These are phyloP conservation scores for Thunnus maccoyii DNA, from an alignment of 2,113 vertebrate species.

Conservation along the genomic window DNA sequence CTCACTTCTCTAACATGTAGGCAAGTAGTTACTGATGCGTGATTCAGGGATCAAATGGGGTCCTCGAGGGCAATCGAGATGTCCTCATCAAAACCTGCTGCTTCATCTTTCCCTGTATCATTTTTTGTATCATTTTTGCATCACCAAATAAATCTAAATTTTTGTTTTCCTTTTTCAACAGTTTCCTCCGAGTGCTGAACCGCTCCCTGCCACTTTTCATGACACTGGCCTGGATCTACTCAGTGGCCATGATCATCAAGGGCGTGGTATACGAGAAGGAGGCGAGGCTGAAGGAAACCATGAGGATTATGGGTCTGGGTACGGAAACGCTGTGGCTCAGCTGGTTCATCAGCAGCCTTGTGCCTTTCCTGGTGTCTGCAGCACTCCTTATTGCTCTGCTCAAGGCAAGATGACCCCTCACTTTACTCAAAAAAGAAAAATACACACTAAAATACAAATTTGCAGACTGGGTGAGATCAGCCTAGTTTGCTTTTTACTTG, in stretches of 20 bases:
- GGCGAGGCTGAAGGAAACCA: slow-evolving; percentile 90
- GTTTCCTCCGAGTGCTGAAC: slow-evolving; percentile 91
- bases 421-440: neutral
- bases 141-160: neutral
- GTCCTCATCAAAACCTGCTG: too few species aligned
- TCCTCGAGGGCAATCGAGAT: too few species aligned
- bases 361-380: slow-evolving; percentile 90
- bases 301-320: slow-evolving; percentile 93
- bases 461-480: neutral
- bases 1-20: too few species aligned
- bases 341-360: slow-evolving; percentile 93
- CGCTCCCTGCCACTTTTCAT: slow-evolving; percentile 92
- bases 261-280: slow-evolving; percentile 94
- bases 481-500: too few species aligned
- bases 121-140: neutral
- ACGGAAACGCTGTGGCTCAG: slow-evolving; percentile 89
- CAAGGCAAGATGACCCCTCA: slow-evolving; percentile 82
- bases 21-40: too few species aligned
- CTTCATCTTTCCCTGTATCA: neutral
- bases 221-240: slow-evolving; percentile 95
- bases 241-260: slow-evolving; percentile 94
- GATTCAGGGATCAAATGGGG: too few species aligned
- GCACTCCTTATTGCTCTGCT: slow-evolving; percentile 88
- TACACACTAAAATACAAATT: neutral
- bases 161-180: slow-evolving; percentile 56